Percentiles rank a stretch among this genome's conserved stretches.
phyloP scores from a whole-genome alignment of 2,797 vertebrate genomes.

The Cyclopterus lumpus region DNA sequence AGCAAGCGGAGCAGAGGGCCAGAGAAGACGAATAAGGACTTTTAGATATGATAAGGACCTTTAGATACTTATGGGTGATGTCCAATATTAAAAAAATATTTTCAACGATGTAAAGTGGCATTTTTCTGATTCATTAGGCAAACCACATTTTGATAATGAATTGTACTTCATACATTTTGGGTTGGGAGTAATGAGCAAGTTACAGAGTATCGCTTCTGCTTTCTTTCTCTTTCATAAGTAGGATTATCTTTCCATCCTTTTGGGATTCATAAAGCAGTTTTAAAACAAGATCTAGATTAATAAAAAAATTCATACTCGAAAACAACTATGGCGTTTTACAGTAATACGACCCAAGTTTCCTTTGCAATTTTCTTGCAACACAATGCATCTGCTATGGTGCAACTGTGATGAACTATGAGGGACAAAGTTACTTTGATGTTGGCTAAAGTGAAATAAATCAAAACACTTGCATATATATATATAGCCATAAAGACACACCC shows the following conservation, averaged over 20 bases:
- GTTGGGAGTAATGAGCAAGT: not conserved
- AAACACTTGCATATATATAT: constrained; percentile 7
- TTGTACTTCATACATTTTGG: not conserved
- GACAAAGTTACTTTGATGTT: not conserved
- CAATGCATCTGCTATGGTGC: not conserved
- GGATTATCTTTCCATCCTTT: not conserved
- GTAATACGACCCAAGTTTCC: not conserved
- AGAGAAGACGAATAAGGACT: not conserved
- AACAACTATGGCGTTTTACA: not conserved
- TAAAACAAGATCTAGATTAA: not conserved
- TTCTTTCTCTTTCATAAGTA: not conserved
- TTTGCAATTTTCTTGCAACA: not conserved
- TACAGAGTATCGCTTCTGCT: too few relatives aligned
- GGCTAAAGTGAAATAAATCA: not conserved
- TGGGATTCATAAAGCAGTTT: not conserved
- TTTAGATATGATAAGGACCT: not conserved
- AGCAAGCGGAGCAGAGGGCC: not conserved
- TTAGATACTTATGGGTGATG: not conserved
- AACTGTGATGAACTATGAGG: not conserved
- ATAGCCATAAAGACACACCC: constrained; percentile 13
- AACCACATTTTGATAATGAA: not conserved
- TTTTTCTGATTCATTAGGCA: not conserved
- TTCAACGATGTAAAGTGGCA: not conserved
- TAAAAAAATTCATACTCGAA: not conserved
- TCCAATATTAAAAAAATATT: not conserved